A percentile compares a stretch with the other conserved stretches of the same genome.
Conservation (phyloP, 2,113 vertebrate species). For the Lampris megalopsis region DNA sequence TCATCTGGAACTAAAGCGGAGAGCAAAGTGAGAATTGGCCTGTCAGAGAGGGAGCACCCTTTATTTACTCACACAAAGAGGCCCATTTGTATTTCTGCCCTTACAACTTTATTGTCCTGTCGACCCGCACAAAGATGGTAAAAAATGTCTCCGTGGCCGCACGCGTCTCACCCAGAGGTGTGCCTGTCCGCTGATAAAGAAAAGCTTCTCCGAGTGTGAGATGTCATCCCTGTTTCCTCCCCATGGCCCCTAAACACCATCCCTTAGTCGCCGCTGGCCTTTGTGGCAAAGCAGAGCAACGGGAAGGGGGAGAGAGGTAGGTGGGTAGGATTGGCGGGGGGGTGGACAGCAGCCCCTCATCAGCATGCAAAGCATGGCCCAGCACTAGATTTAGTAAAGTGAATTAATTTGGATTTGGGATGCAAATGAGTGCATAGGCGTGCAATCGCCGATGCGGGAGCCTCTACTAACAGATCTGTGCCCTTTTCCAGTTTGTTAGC, state of each 20-base stretch:
- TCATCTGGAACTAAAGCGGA: slow-evolving; percentile 93
- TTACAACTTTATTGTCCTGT: slow-evolving; percentile 94
- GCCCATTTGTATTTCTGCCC: slow-evolving; percentile 96
- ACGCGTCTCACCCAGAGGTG: slow-evolving; percentile 87
- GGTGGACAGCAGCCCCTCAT: slow-evolving; percentile 86
- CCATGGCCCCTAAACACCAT: slow-evolving; percentile 40
- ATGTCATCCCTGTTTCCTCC: slow-evolving; percentile 41
- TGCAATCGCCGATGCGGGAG: slow-evolving; percentile 92
- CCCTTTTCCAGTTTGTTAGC: slow-evolving; percentile 64
- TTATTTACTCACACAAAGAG: slow-evolving; percentile 99
- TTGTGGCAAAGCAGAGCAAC: slow-evolving; percentile 66
- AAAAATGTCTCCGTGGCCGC: slow-evolving; percentile 77
- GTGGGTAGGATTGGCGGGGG: slow-evolving; percentile 58
- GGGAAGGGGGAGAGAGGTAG: slow-evolving; percentile 35
- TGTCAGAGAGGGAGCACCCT: slow-evolving; percentile 94
- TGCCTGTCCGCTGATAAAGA: slow-evolving; percentile 68
- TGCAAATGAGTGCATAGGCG: slow-evolving; percentile 95
- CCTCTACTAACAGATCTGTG: slow-evolving; percentile 78
- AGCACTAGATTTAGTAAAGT: slow-evolving; percentile 96
- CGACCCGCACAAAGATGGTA: slow-evolving; percentile 86
- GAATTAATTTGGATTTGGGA: slow-evolving; percentile 99
- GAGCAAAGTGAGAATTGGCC: slow-evolving; percentile 91
- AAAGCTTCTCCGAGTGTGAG: slow-evolving; percentile 20
- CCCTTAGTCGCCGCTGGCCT: slow-evolving; percentile 65
- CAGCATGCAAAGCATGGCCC: slow-evolving; percentile 94